A percentile compares a stretch with the other conserved stretches of the same genome.
Evolutionary conservation across 2,797 vertebrate genomes (phyloP).

Genomic region (Cephalopachus bancanus): DNA sequence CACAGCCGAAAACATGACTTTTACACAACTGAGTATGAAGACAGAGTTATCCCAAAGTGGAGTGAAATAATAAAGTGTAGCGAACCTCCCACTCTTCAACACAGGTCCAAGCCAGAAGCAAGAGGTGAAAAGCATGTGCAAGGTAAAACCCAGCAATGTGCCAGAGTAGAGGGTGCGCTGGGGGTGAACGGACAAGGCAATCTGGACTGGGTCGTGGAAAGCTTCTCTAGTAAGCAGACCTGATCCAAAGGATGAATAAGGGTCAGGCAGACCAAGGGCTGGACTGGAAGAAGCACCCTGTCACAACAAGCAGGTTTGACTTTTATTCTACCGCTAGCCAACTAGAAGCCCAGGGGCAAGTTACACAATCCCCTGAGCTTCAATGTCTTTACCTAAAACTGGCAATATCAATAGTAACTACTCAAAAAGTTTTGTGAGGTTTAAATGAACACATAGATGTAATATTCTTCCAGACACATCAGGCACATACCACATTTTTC

Average conservation of each 20-base stretch:
- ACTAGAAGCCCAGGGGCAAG: neutral
- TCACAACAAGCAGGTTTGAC: neutral
- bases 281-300: neutral
- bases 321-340: neutral
- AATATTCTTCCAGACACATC: neutral
- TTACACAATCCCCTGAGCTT: neutral
- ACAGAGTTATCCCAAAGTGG: neutral
- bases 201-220: neutral
- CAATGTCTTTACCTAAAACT: neutral
- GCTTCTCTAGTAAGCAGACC: neutral
- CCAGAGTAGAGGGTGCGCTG: too few relatives aligned
- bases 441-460: neutral
- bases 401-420: neutral
- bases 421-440: neutral
- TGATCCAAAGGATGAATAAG: neutral
- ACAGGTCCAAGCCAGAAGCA: neutral
- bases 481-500: neutral
- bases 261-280: rapidly evolving
- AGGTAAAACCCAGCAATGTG: neutral
- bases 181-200: neutral
- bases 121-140: neutral
- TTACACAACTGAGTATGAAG: neutral
- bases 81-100: neutral
- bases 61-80: neutral
- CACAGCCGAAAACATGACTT: neutral